Percentiles rank a stretch among this genome's conserved stretches.
Conservation (phyloP, 2,888 invertebrate species). For the Ophraella communa region DNA sequence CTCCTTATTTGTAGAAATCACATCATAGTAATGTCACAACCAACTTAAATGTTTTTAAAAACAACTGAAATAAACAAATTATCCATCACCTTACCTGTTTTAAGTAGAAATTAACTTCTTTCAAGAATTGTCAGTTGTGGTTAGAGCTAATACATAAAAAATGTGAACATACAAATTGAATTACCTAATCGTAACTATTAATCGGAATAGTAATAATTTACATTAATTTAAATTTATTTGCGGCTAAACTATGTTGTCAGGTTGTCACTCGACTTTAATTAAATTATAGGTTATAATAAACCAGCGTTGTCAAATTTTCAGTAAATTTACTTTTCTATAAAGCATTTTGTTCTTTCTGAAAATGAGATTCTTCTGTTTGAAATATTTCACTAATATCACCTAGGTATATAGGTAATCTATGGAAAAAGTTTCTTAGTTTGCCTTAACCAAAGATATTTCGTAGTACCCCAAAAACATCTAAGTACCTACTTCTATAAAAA, state of each 20-base stretch:
- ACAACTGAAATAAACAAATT: neutral
- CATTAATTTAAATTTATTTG: neutral
- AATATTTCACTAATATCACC: too few species aligned
- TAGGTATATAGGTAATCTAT: too few species aligned
- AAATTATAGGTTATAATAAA: neutral
- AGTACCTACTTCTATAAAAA: too few species aligned
- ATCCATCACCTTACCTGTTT: neutral
- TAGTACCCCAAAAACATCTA: too few species aligned
- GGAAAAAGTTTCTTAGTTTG: too few species aligned
- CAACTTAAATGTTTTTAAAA: neutral
- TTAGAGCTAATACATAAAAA: neutral
- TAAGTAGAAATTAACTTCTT: neutral
- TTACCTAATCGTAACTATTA: neutral
- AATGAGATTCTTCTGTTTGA: too few species aligned
- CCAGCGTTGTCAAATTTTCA: neutral
- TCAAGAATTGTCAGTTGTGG: neutral
- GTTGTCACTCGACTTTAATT: neutral
- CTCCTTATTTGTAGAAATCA: neutral
- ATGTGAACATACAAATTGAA: neutral
- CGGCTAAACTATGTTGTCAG: neutral
- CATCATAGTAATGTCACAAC: neutral
- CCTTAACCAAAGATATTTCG: too few species aligned
- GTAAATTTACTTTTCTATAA: neutral
- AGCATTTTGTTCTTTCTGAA: too few species aligned
- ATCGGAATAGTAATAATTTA: neutral